Percentiles rank a stretch among this genome's conserved stretches.
These are phyloP conservation scores for Tetragonula carbonaria DNA, from an alignment of 2,888 invertebrate genomes.

Conservation along the genomic window DNA sequence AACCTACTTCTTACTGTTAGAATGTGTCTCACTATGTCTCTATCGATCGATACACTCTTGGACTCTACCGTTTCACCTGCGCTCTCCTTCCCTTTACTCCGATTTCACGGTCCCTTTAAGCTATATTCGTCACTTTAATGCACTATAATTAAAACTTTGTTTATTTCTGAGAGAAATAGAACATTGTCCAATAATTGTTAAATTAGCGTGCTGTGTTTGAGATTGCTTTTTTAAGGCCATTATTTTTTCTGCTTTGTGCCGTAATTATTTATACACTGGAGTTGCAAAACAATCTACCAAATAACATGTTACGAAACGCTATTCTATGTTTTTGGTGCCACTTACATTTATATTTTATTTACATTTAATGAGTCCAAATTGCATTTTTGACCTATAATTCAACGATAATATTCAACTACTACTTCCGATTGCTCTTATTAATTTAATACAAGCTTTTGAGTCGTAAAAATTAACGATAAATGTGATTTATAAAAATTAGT, in stretches of 20 bases:
- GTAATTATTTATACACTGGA: background rate
- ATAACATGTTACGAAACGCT: background rate
- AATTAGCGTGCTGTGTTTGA: background rate
- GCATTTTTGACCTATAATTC: background rate
- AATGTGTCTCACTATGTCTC: background rate
- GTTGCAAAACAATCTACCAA: background rate
- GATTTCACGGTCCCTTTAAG: background rate
- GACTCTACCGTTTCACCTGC: conserved; percentile 5
- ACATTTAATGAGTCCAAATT: background rate
- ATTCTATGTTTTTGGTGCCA: background rate
- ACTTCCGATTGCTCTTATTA: background rate
- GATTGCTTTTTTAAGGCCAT: background rate
- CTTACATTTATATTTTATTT: background rate
- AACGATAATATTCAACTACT: background rate
- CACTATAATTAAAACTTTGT: background rate
- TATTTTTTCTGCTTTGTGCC: background rate
- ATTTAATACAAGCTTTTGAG: background rate
- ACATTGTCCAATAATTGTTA: background rate
- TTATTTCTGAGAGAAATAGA: background rate
- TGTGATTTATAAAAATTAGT: too few relatives aligned
- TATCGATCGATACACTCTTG: conserved; percentile 9
- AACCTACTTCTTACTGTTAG: background rate
- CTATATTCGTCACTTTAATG: background rate
- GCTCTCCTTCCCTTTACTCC: background rate
- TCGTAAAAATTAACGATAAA: background rate